Percentiles rank a stretch among this genome's conserved stretches.
phyloP scores from a whole-genome alignment of 2,113 vertebrate species.

The Salminus brasiliensis region DNA sequence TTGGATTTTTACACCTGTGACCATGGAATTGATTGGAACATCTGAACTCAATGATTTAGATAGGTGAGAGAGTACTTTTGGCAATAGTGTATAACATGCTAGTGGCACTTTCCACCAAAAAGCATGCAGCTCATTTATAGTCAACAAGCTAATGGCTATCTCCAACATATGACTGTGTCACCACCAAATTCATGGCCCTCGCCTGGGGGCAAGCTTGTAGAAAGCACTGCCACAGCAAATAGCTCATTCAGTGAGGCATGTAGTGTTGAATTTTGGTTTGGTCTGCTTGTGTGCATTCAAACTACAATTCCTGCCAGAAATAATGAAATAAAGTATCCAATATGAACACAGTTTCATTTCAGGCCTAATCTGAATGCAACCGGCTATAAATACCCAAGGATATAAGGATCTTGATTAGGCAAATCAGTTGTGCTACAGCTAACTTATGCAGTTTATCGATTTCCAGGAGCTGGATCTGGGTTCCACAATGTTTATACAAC shows the following conservation, averaged over 20 bases:
- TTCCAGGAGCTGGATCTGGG: neutral
- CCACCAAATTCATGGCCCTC: too few species aligned
- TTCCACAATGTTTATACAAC: too few species aligned
- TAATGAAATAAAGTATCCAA: neutral
- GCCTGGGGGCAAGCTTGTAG: too few species aligned
- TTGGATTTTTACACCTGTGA: too few species aligned
- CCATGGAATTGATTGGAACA: too few species aligned
- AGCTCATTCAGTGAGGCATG: neutral
- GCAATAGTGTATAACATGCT: too few species aligned
- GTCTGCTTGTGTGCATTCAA: neutral
- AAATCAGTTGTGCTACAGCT: neutral
- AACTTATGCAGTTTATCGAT: neutral
- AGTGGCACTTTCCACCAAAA: too few species aligned
- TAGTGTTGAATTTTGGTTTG: neutral
- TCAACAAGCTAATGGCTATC: neutral
- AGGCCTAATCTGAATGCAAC: neutral
- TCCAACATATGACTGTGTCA: neutral
- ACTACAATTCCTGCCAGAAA: neutral
- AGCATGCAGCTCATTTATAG: neutral
- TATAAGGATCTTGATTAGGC: neutral
- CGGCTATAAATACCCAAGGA: neutral
- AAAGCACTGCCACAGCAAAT: neutral
- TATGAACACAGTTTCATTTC: conserved; percentile 3
- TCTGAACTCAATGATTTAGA: too few species aligned
- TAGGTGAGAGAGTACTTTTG: too few species aligned